Base-by-base conservation (phyloP, 2,113 vertebrate species). In the Sphyrna mokarran region DNA sequence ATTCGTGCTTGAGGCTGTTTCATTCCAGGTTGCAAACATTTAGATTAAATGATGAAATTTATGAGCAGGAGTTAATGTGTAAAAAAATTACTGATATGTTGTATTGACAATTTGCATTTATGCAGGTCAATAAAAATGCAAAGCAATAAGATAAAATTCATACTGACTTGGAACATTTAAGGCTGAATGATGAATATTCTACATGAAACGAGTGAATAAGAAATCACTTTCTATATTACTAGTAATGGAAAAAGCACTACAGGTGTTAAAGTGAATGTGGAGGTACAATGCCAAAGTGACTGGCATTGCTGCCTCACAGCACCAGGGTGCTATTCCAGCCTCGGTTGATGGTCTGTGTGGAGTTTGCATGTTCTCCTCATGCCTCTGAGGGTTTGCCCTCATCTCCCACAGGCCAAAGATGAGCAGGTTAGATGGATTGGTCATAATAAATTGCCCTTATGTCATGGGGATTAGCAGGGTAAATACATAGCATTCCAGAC, bases 51-150 rank as follows among this genome's bases (percentile, higher is more conserved):
- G 58, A 93, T 20, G 63, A 93, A 66, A 66, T 93, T 93, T 93
- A 93, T 37, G 89, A 93, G 61, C 89, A 20, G 61, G 61, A 93
- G 61, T 93, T 93, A 93, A 93, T 66, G 61, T 66, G 61, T 68
- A n/a, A 93, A 93, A 93, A 93, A 61, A 66, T 93, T 93, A 66
- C 58, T 93, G 89, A 66, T 66, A 61, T 16, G 13, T 14, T 93
- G 58, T 13, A 66, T 93, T 66, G 33, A 93, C 33, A 93, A 93
- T 93, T 37, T 93, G 89, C 89, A 63, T 61, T 91, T 91, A 66
- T n/a, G 89, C 58, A 9, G 58, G 89, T 63, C 89, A 61, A 91
- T 91, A 91, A 91, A 91, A 91, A 91, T 91, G 89, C 61, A 66
- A 93, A 93, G 89, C 89, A 93, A 66, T 93, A 66, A 93, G 18